phyloP scores from a whole-genome alignment of 2,888 invertebrate species.

The Palloptera scutellata region DNA sequence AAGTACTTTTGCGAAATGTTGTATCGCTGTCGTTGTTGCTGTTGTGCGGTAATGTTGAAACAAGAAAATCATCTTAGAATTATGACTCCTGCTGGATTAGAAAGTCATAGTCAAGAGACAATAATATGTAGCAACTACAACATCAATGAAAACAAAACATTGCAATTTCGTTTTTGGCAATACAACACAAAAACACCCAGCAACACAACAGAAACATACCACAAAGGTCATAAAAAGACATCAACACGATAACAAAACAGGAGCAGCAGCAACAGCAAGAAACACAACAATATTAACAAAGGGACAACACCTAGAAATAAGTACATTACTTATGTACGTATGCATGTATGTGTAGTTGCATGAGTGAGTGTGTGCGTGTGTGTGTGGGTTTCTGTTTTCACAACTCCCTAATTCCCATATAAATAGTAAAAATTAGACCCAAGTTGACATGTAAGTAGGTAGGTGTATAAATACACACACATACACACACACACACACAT shows the following conservation, averaged over 20 bases:
- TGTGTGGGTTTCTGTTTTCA: no score
- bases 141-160: slow-evolving; percentile 25
- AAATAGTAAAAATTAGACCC: no score
- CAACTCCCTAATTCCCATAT: no score
- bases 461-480: no score
- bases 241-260: slow-evolving; percentile 56
- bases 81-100: slow-evolving; percentile 51
- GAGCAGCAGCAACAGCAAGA: slow-evolving; percentile 43
- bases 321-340: background rate
- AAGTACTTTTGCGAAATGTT: slow-evolving; percentile 6
- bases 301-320: slow-evolving; percentile 57
- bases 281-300: slow-evolving; percentile 60
- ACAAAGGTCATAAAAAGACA: slow-evolving; percentile 61
- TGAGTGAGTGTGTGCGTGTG: no score
- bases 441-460: no score
- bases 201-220: slow-evolving; percentile 49
- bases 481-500: no score
- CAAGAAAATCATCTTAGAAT: slow-evolving; percentile 62
- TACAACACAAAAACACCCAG: slow-evolving; percentile 33
- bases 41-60: slow-evolving; percentile 38
- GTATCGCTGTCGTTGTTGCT: background rate
- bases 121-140: slow-evolving; percentile 29
- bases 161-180: slow-evolving; percentile 28
- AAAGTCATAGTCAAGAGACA: slow-evolving; percentile 25
- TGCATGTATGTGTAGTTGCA: background rate